Base-by-base conservation (phyloP, 1,140 invertebrate genomes). In the Bombus polaris region DNA sequence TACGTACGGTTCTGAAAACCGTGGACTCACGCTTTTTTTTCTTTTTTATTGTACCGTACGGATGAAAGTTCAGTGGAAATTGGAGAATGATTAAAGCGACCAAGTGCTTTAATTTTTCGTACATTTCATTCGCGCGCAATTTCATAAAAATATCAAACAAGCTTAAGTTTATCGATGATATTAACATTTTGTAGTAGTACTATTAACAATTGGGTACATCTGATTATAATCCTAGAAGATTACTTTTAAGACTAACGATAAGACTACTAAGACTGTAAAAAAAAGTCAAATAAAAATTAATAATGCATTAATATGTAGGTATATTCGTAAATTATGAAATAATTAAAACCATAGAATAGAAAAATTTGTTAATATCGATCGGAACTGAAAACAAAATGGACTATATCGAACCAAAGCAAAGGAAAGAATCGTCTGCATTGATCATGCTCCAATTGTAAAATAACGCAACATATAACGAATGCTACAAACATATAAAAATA, bases 41-140 rank as follows among this genome's bases (percentile, higher is more conserved):
- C 22, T 39, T 39, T 39, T 39, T 39, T 65, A 85, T 86, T 82
- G 47, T 84, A 87, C 62, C 59, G 74, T 62, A 89, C 57, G 74
- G 73, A 70, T 85, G 73, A 87, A 88, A 68, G 75, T 66, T 66
- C 18, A 68, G 35, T 57, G 53, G 72, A 59, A 59, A 87, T 89
- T 87, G 81, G 71, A 87, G 59, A 87, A 89, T 89, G 89, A 88
- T 81, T 65, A 75, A 85, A 22, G 62, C 86, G 73, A 74, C 35
- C 25, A 28, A 59, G 59, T 39, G 71, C 35, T 28, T 39, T 28
- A 13, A 9, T 28, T n/a, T 53, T 68, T 37, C 10, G 32, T 88
- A 15, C n/a, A 35, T n/a, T 37, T 76, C 32, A 28, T 73, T 73
- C 39, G 6, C 72, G 15, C 28, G 32, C 15, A 42, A 42, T 25